Conservation (phyloP, 2,113 vertebrate species). For the Ictalurus punctatus region DNA sequence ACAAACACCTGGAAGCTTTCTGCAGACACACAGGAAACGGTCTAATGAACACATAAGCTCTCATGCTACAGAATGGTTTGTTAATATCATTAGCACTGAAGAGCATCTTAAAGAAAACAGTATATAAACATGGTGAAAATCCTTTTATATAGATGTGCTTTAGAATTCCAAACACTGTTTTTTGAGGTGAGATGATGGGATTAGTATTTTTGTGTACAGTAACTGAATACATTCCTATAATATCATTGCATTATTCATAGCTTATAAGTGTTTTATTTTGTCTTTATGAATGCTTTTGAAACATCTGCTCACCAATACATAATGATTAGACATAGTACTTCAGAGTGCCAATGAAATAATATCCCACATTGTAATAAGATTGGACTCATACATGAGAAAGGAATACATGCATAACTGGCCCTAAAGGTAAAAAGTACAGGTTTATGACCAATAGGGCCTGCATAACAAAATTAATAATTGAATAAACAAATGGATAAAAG, state of each 20-base stretch:
- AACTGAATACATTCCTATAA: constrained; percentile 3
- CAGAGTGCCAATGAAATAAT: background rate
- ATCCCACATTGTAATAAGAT: background rate
- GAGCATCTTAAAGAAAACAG: background rate
- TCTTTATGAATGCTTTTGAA: constrained; percentile 1
- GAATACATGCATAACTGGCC: background rate
- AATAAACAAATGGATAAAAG: background rate
- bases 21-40: constrained; percentile 61
- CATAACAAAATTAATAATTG: background rate
- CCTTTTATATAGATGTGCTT: background rate
- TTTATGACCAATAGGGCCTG: background rate
- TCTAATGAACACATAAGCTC: background rate
- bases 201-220: background rate
- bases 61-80: background rate
- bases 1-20: constrained; percentile 96
- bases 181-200: background rate
- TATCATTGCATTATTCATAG: constrained; percentile 13
- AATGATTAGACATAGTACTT: constrained; percentile 22
- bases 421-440: background rate
- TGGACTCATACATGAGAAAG: background rate
- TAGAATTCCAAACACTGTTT: background rate
- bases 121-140: constrained; percentile 4
- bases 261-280: constrained; percentile 32
- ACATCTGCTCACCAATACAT: constrained; percentile 27
- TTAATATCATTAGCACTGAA: background rate